These are phyloP conservation scores for Colistium nudipinnis DNA, from an alignment of 2,113 vertebrate species.

Conservation along the genomic window DNA sequence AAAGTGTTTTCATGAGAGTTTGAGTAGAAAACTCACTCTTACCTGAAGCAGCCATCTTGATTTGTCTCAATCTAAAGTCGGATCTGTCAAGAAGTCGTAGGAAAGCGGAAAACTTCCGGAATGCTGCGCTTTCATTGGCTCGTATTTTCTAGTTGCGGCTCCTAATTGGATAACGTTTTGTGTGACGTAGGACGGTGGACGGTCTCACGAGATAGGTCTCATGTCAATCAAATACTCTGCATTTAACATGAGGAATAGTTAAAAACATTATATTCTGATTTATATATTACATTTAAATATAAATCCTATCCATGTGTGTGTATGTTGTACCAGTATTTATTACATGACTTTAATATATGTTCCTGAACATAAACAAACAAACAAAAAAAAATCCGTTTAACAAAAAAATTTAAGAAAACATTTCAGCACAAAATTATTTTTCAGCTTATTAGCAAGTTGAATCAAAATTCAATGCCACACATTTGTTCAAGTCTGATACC, in stretches of 20 bases:
- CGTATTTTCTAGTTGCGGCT: not conserved
- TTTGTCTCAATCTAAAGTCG: conserved; percentile 80
- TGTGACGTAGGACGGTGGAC: not conserved
- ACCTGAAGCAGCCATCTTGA: conserved; percentile 87
- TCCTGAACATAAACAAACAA: too few relatives aligned
- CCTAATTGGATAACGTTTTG: conserved; percentile 41
- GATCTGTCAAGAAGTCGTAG: conserved; percentile 81
- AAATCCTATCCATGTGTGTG: too few relatives aligned
- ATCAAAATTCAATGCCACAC: too few relatives aligned
- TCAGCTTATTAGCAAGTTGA: too few relatives aligned
- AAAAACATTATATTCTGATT: not conserved
- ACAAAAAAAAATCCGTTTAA: too few relatives aligned
- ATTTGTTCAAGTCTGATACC: too few relatives aligned
- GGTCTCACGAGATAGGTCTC: not conserved
- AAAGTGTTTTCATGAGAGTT: conserved; percentile 21
- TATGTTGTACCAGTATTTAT: too few relatives aligned
- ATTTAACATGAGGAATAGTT: too few relatives aligned
- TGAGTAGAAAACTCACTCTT: conserved; percentile 70
- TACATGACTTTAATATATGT: too few relatives aligned
- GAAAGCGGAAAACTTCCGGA: conserved; percentile 76
- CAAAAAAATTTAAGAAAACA: too few relatives aligned
- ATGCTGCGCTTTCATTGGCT: conserved; percentile 71
- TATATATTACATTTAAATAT: not conserved
- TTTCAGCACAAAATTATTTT: too few relatives aligned
- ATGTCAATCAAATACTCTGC: not conserved